Percentiles rank a stretch among this genome's conserved stretches.
phyloP scores from a whole-genome alignment of 2,888 invertebrate genomes.

The Harmothoe impar region DNA sequence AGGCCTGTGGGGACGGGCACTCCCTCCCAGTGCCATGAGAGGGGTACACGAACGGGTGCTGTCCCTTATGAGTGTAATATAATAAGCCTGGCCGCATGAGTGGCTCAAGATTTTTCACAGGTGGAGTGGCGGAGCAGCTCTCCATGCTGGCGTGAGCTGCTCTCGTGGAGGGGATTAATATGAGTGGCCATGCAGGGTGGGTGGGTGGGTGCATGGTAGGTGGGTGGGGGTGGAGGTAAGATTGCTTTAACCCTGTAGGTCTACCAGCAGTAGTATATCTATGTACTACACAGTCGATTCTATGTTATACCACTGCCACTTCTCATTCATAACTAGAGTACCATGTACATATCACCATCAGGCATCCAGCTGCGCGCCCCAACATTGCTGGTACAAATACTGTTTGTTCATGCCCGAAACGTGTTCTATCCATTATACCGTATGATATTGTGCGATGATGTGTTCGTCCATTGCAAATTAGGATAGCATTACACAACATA shows the following conservation, averaged over 20 bases:
- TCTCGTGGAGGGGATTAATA: background rate
- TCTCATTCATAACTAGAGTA: too few species aligned
- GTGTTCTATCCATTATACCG: too few species aligned
- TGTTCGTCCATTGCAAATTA: too few species aligned
- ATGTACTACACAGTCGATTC: too few species aligned
- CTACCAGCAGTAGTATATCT: too few species aligned
- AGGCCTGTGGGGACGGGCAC: background rate
- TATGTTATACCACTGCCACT: too few species aligned
- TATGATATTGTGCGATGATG: too few species aligned
- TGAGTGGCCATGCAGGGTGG: background rate
- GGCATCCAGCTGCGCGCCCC: too few species aligned
- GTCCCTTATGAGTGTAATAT: conserved; percentile 57
- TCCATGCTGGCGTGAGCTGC: conserved; percentile 34
- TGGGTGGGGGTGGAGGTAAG: background rate
- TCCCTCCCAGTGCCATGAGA: background rate
- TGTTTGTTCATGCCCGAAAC: too few species aligned
- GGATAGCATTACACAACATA: too few species aligned
- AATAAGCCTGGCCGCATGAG: conserved; percentile 42
- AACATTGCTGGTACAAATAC: too few species aligned
- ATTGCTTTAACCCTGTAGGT: background rate
- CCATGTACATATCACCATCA: too few species aligned
- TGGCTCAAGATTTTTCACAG: conserved; percentile 54
- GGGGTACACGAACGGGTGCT: background rate
- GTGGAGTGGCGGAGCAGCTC: conserved; percentile 55
- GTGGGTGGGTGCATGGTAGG: conserved; percentile 1